A percentile compares a stretch with the other conserved stretches of the same genome.
These are phyloP conservation scores for Rhinogobio ventralis DNA, from an alignment of 2,797 vertebrate genomes.

Conservation along the genomic window DNA sequence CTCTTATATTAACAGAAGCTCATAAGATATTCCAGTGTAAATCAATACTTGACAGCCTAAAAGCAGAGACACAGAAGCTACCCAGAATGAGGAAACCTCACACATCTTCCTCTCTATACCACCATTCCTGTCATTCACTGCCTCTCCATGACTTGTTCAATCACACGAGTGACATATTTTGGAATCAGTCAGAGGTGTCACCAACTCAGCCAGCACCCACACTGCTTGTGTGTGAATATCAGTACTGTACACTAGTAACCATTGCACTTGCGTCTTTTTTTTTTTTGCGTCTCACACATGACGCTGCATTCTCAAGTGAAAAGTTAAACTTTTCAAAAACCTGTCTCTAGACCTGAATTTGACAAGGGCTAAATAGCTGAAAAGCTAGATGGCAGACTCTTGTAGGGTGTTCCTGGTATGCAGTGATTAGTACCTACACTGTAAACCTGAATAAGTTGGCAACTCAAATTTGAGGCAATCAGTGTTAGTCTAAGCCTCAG, in stretches of 20 bases:
- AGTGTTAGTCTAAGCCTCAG: too few species aligned
- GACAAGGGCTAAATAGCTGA: background rate
- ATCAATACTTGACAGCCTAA: slow-evolving; percentile 52
- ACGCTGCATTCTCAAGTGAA: background rate
- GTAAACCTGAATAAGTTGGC: too few species aligned
- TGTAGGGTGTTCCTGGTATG: background rate
- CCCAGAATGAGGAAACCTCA: slow-evolving; percentile 28
- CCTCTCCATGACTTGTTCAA: slow-evolving; percentile 9
- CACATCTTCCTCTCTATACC: slow-evolving; percentile 15
- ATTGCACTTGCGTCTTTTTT: background rate
- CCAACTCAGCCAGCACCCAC: background rate
- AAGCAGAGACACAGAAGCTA: slow-evolving; percentile 25
- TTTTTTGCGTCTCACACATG: background rate
- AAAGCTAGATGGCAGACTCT: background rate
- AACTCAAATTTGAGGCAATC: too few species aligned
- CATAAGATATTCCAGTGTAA: slow-evolving; percentile 42
- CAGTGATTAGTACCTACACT: background rate
- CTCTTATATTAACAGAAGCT: slow-evolving; percentile 45
- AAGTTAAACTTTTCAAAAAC: background rate
- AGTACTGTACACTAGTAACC: background rate
- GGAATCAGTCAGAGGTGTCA: slow-evolving; percentile 8
- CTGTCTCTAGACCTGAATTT: background rate
- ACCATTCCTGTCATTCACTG: slow-evolving; percentile 22
- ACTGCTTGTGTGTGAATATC: slow-evolving; percentile 24
- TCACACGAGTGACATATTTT: background rate